Evolutionary conservation across 2,113 vertebrate species (phyloP).

Genomic region (Hypanus sabinus): DNA sequence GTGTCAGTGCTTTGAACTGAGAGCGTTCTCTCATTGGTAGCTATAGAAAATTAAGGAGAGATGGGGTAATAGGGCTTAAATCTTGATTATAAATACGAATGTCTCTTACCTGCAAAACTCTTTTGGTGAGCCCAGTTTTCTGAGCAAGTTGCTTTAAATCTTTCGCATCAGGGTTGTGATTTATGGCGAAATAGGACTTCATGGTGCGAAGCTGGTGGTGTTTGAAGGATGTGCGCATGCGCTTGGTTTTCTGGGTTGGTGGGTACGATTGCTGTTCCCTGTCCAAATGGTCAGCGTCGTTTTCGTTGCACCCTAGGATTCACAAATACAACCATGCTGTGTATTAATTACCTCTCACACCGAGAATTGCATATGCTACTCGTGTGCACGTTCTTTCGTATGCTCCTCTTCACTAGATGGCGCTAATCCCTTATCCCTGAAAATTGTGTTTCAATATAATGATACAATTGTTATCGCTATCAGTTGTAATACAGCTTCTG

Average conservation of each 20-base stretch:
- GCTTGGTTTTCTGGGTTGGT: constrained; percentile 95
- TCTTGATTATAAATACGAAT: not conserved
- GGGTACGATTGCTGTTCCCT: constrained; percentile 94
- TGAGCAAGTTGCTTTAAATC: constrained; percentile 98
- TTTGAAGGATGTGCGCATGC: constrained; percentile 98
- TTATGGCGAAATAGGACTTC: constrained; percentile 99
- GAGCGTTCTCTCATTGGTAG: not conserved
- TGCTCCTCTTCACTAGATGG: constrained; percentile 14
- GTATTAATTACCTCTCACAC: constrained; percentile 9
- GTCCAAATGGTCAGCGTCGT: constrained; percentile 91
- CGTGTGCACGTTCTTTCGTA: not conserved
- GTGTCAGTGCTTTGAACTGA: not conserved
- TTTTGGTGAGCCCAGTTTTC: constrained; percentile 98
- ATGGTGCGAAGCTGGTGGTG: constrained; percentile 99
- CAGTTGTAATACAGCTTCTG: not conserved
- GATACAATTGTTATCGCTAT: not conserved
- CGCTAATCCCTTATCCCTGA: not conserved
- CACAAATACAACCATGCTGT: constrained; percentile 1
- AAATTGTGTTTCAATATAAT: not conserved
- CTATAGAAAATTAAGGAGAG: not conserved
- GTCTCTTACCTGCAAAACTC: constrained; percentile 96
- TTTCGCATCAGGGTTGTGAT: constrained; percentile 98
- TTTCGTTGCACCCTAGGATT: constrained; percentile 87
- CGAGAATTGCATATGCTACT: not conserved
- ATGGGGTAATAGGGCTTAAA: not conserved